These are phyloP conservation scores for Peromyscus polionotus DNA, from an alignment of 2,113 vertebrate genomes.

Conservation along the genomic window DNA sequence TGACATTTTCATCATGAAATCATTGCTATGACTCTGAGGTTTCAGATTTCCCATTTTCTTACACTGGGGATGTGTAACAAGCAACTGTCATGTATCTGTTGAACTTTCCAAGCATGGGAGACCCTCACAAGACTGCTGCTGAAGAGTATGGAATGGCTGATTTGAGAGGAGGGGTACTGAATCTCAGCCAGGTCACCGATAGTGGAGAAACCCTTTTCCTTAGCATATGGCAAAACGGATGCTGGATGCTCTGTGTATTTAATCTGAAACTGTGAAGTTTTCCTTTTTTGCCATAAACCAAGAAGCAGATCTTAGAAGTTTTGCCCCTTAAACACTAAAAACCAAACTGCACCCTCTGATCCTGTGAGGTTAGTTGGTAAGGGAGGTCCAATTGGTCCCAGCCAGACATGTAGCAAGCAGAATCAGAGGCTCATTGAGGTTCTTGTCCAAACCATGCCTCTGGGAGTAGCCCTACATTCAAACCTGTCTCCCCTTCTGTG, in stretches of 20 bases:
- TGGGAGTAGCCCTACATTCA: background rate
- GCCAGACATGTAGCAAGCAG: constrained; percentile 59
- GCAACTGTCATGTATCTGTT: background rate
- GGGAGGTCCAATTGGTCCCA: background rate
- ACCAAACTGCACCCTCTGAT: background rate
- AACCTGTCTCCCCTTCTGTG: background rate
- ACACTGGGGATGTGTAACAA: background rate
- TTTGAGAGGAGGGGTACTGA: constrained; percentile 1
- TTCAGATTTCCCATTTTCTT: background rate
- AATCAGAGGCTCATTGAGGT: constrained; percentile 32
- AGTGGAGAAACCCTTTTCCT: constrained; percentile 61
- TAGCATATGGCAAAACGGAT: constrained; percentile 14
- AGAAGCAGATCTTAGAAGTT: constrained; percentile 77
- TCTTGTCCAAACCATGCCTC: constrained; percentile 39
- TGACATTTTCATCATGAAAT: background rate
- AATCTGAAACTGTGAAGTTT: constrained; percentile 83
- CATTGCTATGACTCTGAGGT: background rate
- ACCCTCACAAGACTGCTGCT: background rate
- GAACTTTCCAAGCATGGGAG: background rate
- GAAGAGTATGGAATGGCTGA: background rate
- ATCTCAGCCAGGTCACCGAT: background rate
- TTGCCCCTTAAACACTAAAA: constrained; percentile 68
- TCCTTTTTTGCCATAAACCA: constrained; percentile 76
- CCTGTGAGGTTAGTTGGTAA: constrained; percentile 1
- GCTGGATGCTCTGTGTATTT: constrained; percentile 74